Conservation (phyloP, 2,888 invertebrate species). For the Pocota personata region DNA sequence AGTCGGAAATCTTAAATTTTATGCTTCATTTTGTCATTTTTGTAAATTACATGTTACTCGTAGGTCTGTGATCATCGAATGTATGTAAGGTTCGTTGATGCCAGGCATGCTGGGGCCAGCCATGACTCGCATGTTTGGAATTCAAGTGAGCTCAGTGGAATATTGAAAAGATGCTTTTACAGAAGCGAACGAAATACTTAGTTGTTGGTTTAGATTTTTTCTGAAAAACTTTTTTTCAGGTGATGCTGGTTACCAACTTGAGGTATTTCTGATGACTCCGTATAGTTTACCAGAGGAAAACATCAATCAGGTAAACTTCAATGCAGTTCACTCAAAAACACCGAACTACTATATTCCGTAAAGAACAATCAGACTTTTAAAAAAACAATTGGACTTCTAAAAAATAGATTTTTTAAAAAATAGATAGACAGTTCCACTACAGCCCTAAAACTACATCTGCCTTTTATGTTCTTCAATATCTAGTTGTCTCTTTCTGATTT, state of each 20-base stretch:
- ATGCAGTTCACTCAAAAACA: slow-evolving; percentile 15
- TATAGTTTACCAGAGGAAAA: slow-evolving; percentile 3
- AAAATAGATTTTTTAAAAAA: no score
- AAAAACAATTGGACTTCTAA: slow-evolving; percentile 34
- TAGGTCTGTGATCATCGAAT: no score
- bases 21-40: no score
- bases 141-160: slow-evolving; percentile 5
- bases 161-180: no score
- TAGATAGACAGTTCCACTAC: slow-evolving; percentile 46
- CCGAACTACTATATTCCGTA: slow-evolving; percentile 44
- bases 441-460: slow-evolving; percentile 23
- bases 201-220: not conserved
- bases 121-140: slow-evolving; percentile 21
- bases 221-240: slow-evolving; percentile 24
- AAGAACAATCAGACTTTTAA: slow-evolving; percentile 35
- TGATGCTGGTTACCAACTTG: slow-evolving; percentile 52
- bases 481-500: not conserved
- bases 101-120: slow-evolving; percentile 9
- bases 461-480: slow-evolving; percentile 1
- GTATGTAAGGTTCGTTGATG: slow-evolving; percentile 8
- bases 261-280: slow-evolving; percentile 47
- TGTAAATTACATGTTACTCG: no score
- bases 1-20: no score
- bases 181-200: no score
- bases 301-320: slow-evolving; percentile 12